A percentile compares a stretch with the other conserved stretches of the same genome.
Evolutionary conservation across 2,797 vertebrate species (phyloP).

Genomic region (Pipistrellus nathusii): DNA sequence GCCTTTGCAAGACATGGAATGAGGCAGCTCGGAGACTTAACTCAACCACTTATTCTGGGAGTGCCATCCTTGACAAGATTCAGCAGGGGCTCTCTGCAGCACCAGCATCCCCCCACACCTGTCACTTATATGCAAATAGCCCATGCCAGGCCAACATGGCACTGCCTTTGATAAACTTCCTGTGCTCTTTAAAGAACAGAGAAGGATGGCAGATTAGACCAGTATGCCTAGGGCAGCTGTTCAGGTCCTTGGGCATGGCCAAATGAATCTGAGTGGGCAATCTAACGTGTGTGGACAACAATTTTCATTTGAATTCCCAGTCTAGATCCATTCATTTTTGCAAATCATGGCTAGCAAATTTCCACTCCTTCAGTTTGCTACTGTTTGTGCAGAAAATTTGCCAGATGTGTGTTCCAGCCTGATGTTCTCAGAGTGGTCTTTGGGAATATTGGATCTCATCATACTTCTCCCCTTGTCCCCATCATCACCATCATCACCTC

Average conservation of each 20-base stretch:
- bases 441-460: background rate
- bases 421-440: conserved; percentile 61
- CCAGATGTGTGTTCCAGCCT: conserved; percentile 75
- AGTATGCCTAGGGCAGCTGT: background rate
- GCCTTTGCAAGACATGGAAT: conserved; percentile 29
- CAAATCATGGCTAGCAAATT: background rate
- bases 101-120: conserved; percentile 61
- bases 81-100: conserved; percentile 64
- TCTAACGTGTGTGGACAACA: background rate
- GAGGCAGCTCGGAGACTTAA: conserved; percentile 68
- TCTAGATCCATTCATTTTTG: background rate
- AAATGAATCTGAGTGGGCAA: background rate
- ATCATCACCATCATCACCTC: fast-evolving
- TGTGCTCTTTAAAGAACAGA: background rate
- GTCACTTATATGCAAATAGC: conserved; percentile 65
- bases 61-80: conserved; percentile 24
- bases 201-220: background rate
- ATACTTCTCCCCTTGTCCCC: background rate
- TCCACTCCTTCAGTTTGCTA: background rate
- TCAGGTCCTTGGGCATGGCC: background rate
- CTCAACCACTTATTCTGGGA: conserved; percentile 72
- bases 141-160: background rate
- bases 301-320: background rate
- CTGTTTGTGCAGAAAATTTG: conserved; percentile 60
- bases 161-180: conserved; percentile 48